Evolutionary conservation across 2,888 invertebrate genomes (phyloP).

Genomic region (Choreutis nemorana): DNA sequence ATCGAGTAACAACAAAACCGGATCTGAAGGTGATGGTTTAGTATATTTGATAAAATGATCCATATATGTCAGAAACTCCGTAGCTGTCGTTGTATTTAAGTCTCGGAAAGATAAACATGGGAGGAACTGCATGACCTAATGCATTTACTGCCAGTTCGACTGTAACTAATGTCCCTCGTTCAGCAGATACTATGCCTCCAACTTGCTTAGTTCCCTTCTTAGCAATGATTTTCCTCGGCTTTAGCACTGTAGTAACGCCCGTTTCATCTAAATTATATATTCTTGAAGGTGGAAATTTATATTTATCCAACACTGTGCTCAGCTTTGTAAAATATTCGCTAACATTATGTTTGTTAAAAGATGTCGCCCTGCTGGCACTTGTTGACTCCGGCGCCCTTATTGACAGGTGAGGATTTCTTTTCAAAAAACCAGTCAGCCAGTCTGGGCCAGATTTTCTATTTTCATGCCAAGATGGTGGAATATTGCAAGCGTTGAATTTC

Average conservation of each 20-base stretch:
- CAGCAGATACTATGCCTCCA: slow-evolving; percentile 21
- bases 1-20: slow-evolving; percentile 9
- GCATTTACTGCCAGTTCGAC: slow-evolving; percentile 19
- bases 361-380: slow-evolving; percentile 6
- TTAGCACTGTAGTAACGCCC: slow-evolving; percentile 8
- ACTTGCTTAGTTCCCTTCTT: background rate
- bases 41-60: slow-evolving; percentile 2
- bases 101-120: slow-evolving; percentile 26
- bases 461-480: slow-evolving; percentile 2
- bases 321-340: slow-evolving; percentile 7
- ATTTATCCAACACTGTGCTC: slow-evolving; percentile 4
- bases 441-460: slow-evolving; percentile 8
- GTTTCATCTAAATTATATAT: slow-evolving; percentile 11
- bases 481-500: background rate
- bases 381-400: slow-evolving; percentile 9
- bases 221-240: slow-evolving; percentile 1
- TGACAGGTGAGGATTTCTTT: slow-evolving; percentile 7
- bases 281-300: slow-evolving; percentile 7
- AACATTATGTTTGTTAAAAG: slow-evolving; percentile 9
- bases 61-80: background rate
- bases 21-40: slow-evolving; percentile 6
- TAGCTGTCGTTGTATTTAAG: no score
- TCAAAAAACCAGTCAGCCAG: slow-evolving; percentile 8
- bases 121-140: slow-evolving; percentile 22
- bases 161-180: slow-evolving; percentile 24